These are phyloP conservation scores for Lasioglossum pauxillum DNA, from an alignment of 2,888 invertebrate species.

Conservation along the genomic window DNA sequence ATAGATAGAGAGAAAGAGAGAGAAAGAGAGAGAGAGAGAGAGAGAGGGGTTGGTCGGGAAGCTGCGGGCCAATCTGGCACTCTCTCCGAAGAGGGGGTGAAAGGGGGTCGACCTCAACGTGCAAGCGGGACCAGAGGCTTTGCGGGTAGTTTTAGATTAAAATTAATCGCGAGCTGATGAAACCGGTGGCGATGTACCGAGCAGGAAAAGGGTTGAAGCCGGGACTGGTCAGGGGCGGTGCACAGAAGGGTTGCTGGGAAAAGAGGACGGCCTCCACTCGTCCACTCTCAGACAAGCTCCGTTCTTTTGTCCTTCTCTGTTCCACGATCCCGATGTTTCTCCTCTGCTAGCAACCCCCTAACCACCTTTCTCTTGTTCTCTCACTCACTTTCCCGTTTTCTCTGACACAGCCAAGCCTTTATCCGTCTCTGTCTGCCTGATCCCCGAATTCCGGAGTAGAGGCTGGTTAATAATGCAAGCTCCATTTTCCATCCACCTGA, in stretches of 20 bases:
- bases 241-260: slow-evolving; percentile 67
- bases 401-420: slow-evolving; percentile 18
- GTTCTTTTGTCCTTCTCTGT: slow-evolving; percentile 37
- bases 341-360: background rate
- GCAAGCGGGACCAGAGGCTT: slow-evolving; percentile 76
- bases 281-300: slow-evolving; percentile 68
- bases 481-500: slow-evolving; percentile 71
- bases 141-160: slow-evolving; percentile 80
- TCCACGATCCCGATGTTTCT: background rate
- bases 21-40: background rate
- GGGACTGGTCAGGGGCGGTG: slow-evolving; percentile 70
- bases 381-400: slow-evolving; percentile 10
- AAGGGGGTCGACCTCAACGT: slow-evolving; percentile 75
- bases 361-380: slow-evolving; percentile 12
- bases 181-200: slow-evolving; percentile 71
- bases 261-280: slow-evolving; percentile 72
- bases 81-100: slow-evolving; percentile 62
- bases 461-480: slow-evolving; percentile 71
- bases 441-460: slow-evolving; percentile 72
- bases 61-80: slow-evolving; percentile 70
- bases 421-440: slow-evolving; percentile 61
- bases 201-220: slow-evolving; percentile 72
- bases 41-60: slow-evolving; percentile 53
- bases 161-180: slow-evolving; percentile 81
- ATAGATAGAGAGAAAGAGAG: background rate